Evolutionary conservation across 2,888 invertebrate genomes (phyloP), one percentile per base, ranked within the genome.

Genomic region (Tethea ocularis): DNA sequence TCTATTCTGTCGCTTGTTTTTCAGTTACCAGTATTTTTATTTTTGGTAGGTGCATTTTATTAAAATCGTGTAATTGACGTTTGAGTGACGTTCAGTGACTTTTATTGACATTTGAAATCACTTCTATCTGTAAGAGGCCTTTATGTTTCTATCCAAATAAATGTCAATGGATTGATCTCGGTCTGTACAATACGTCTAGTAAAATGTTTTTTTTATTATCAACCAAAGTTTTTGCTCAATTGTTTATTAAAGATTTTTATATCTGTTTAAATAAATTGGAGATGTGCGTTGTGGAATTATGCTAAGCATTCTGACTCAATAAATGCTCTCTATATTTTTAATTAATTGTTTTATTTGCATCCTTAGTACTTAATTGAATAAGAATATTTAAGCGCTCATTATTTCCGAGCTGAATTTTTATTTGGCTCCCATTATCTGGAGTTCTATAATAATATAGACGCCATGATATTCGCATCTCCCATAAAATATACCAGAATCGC

Each of bases 151-250:
- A 10, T 46, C 46, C 20, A 46, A 33, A 46, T 46, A 46, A 46
- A 46, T 60, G 61, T 61, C 57, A 61, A 62, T 63, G 57, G 61
- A 58, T 57, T 69, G 52, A 62, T 60, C 61, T 63, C 61, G 24
- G 38, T 26, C 60, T 52, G 52, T 58, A 51, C 41, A 60, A 59
- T 59, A 46, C 68, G 67, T 62, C 62, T 59, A 60, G 61, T 64
- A 41, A 61, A 26, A 58, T 63, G 67, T 67, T 71, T 78, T 77
- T 75, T 79, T 77, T 72, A 72, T 73, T 80, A 68, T 82, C 78
- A 77, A 84, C 88, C 88, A 88, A 89, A 89, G 89, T 79, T 75
- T 54, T 80, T 84, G 86, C 85, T 86, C 82, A 86, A 83, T 83
- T 61, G 74, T 65, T 68, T 75, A 75, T 75, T 74, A 56, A 46